These are phyloP conservation scores for Oreochromis mossambicus DNA, from an alignment of 2,797 vertebrate species.

Conservation along the genomic window DNA sequence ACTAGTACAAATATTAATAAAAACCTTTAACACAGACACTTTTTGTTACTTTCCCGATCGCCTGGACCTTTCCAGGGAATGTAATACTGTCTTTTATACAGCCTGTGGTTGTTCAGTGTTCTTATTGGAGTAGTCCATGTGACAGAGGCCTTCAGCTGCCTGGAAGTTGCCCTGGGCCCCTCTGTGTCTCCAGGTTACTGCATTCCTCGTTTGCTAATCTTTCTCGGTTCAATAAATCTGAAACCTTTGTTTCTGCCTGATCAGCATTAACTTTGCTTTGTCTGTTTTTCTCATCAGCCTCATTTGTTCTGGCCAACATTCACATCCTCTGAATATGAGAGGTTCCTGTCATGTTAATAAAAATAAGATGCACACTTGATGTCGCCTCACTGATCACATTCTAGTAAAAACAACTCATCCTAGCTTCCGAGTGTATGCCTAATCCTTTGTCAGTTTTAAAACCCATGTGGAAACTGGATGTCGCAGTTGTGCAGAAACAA, in stretches of 20 bases:
- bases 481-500: neutral
- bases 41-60: neutral
- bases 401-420: neutral
- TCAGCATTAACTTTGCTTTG: neutral
- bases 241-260: neutral
- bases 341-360: neutral
- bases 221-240: neutral
- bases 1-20: neutral
- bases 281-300: neutral
- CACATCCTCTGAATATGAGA: neutral
- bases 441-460: neutral
- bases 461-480: neutral
- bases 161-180: neutral
- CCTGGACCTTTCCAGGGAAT: neutral
- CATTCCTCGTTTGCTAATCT: neutral
- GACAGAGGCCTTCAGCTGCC: neutral
- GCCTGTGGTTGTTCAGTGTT: neutral
- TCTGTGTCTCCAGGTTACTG: neutral
- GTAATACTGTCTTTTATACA: rapidly evolving
- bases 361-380: neutral
- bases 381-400: neutral
- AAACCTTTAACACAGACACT: neutral
- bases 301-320: neutral
- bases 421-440: neutral
- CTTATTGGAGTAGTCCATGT: neutral